Base-by-base conservation (phyloP, 1,140 invertebrate genomes). In the Cydia strobilella region DNA sequence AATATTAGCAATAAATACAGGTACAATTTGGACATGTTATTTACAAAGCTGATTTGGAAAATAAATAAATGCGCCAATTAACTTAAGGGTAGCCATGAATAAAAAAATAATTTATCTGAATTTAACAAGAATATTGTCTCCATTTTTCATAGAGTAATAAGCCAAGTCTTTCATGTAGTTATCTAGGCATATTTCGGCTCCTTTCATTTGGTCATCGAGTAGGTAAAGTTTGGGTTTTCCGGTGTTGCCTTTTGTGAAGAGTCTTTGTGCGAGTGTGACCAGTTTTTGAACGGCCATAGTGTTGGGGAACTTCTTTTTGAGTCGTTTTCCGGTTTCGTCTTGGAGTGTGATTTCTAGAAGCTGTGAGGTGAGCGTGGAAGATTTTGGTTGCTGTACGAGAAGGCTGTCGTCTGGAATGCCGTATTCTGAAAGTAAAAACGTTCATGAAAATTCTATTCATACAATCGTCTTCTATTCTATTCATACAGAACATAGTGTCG, bases 251-350 rank as follows among this genome's bases (percentile, higher is more conserved):
- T 87, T 91, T 0, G 93, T 80, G 81, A 96, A 97, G 71, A 97
- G 86, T 86, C 95, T 94, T 83, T 96, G 95, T 2, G 95, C 94
- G 75, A 98, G 88, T 81, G 95, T 95, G 78, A 95, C 95, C 69
- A 98, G 91, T 91, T 97, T 97, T 86, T 97, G 96, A 42, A 98
- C 95, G 25, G 95, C 94, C 95, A 98, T 97, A 73, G 96, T 95
- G 4, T 94, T 95, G 73, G 96, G 94, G 81, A 97, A 92, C 89
- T 96, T 96, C 85, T 96, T 97, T 75, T 94, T 94, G 75, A 96
- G 90, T 7, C 86, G 85, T 84, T 94, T 94, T 13, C 94, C 93
- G 54, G 94, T 94, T 81, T 94, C 91, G 82, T 95, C 94, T 72
- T 94, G 86, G 62, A 97, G 93, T 73, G 94, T 94, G 23, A 97